These are phyloP conservation scores for Schizotus pectinicornis DNA, from an alignment of 2,888 invertebrate genomes.

Conservation along the genomic window DNA sequence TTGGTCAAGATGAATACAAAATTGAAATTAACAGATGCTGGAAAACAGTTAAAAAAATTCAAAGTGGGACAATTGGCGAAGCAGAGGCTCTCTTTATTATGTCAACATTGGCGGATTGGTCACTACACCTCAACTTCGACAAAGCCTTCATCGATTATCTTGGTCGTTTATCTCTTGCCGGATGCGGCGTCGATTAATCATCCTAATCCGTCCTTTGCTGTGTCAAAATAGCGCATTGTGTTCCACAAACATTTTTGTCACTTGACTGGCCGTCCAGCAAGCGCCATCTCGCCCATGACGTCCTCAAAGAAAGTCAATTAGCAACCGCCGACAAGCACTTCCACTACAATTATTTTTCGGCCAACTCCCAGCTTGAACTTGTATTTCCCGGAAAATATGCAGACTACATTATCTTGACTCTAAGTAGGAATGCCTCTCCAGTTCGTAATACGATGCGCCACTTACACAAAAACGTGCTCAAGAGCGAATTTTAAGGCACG, in stretches of 20 bases:
- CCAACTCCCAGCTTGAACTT: neutral
- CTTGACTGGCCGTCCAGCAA: no score
- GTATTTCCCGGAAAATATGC: conserved; percentile 24
- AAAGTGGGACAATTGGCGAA: no score
- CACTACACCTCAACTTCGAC: conserved; percentile 8
- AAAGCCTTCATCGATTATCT: conserved; percentile 23
- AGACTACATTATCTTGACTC: conserved; percentile 23
- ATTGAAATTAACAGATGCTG: no score
- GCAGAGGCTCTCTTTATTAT: no score
- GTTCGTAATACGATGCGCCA: conserved; percentile 42
- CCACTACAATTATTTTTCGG: conserved; percentile 11
- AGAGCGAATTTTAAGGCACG: conserved; percentile 46
- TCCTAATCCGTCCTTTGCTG: conserved; percentile 2
- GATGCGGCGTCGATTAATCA: conserved; percentile 23
- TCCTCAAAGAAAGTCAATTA: neutral
- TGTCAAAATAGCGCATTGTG: conserved; percentile 20
- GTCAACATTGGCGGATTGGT: no score
- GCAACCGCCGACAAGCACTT: conserved; percentile 9
- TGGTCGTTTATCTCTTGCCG: conserved; percentile 18
- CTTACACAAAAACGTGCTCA: conserved; percentile 45
- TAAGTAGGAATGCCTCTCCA: conserved; percentile 19
- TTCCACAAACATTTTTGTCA: neutral
- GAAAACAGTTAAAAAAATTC: no score
- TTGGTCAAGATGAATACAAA: no score
- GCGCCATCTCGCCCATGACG: no score